Evolutionary conservation across 2,888 invertebrate genomes (phyloP).

Genomic region (Plemyria rubiginata): DNA sequence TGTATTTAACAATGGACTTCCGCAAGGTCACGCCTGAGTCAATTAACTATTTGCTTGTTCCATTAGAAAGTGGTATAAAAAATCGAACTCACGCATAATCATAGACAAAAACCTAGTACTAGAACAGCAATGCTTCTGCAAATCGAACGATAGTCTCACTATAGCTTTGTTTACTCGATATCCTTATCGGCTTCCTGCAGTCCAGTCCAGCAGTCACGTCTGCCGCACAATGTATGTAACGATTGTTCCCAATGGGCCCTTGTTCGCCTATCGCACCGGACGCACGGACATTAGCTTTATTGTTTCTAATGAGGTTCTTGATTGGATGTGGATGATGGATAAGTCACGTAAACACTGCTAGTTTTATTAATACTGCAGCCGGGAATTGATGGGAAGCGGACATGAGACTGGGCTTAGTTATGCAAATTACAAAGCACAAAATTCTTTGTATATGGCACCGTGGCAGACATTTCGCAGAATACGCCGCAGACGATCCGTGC

Average conservation of each 20-base stretch:
- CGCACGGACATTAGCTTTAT: constrained; percentile 53
- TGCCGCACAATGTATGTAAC: constrained; percentile 56
- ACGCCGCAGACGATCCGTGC: too few species aligned
- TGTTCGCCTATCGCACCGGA: constrained; percentile 59
- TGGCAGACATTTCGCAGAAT: too few species aligned
- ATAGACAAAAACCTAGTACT: neutral
- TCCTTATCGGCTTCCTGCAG: constrained; percentile 64
- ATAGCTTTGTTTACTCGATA: constrained; percentile 51
- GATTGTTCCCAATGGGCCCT: constrained; percentile 51
- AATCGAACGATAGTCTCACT: constrained; percentile 22
- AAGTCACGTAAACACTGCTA: constrained; percentile 26
- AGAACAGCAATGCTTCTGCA: constrained; percentile 3
- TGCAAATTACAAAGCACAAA: too few species aligned
- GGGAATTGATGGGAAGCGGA: too few species aligned
- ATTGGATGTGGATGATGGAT: constrained; percentile 33
- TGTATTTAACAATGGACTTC: too few species aligned
- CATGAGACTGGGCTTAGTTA: too few species aligned
- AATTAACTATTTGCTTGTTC: too few species aligned
- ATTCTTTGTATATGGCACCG: too few species aligned
- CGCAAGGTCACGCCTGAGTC: too few species aligned
- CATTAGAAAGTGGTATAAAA: too few species aligned
- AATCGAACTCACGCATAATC: neutral
- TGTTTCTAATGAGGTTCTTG: constrained; percentile 46
- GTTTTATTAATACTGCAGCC: too few species aligned
- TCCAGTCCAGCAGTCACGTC: constrained; percentile 53